phyloP scores from a whole-genome alignment of 2,113 vertebrate species.

The Malaclemys terrapin region DNA sequence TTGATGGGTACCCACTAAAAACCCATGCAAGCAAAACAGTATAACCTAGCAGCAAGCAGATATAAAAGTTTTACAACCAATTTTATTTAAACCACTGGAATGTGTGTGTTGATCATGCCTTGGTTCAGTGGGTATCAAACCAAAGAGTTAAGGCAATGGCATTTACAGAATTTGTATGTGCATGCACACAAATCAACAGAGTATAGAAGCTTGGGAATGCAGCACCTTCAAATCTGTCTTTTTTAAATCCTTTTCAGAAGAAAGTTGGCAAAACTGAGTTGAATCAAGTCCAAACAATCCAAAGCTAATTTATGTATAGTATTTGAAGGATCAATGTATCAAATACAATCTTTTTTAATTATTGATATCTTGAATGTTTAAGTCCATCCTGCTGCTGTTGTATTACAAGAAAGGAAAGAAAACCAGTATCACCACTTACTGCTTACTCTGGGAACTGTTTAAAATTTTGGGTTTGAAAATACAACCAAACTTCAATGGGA shows the following conservation, averaged over 20 bases:
- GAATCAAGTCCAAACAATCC: neutral
- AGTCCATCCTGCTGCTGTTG: neutral
- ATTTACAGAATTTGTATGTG: neutral
- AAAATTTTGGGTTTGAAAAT: neutral
- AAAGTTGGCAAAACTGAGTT: neutral
- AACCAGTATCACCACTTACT: neutral
- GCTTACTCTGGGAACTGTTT: neutral
- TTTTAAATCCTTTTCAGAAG: neutral
- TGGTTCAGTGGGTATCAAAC: neutral
- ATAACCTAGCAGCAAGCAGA: neutral
- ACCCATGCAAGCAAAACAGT: neutral
- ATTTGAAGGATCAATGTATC: neutral
- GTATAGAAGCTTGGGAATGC: neutral
- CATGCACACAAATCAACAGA: neutral
- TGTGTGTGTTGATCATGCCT: neutral
- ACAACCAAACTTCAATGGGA: neutral
- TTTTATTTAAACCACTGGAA: neutral
- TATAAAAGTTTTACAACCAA: neutral
- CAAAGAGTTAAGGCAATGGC: neutral
- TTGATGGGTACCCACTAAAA: neutral
- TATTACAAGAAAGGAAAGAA: neutral
- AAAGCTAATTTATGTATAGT: neutral
- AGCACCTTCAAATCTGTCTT: neutral
- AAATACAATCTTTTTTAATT: neutral
- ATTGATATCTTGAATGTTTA: neutral